These are phyloP conservation scores for Chiridota heheva DNA, from an alignment of 35 echinoderm and acorn worm species.

Conservation along the genomic window DNA sequence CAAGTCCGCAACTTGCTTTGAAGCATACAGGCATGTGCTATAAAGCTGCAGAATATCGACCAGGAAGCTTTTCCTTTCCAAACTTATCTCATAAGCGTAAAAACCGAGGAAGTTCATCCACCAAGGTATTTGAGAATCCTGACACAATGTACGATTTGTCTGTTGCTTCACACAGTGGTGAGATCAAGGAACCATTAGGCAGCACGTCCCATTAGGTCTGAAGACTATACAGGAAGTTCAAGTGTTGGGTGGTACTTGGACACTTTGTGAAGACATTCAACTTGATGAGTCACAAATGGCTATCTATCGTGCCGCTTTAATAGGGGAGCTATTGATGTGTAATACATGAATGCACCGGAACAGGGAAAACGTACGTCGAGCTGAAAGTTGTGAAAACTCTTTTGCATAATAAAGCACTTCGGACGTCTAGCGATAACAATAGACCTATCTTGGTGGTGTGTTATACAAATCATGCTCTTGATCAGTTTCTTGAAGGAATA, in stretches of 20 bases:
- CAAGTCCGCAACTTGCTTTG: conserved; percentile 85
- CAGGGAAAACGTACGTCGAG: conserved; percentile 91
- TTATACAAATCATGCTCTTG: conserved; percentile 89
- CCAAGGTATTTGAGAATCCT: conserved; percentile 57
- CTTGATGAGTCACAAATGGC: conserved; percentile 69
- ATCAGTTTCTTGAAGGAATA: conserved; percentile 85
- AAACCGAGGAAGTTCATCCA: not conserved
- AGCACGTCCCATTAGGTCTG: not conserved
- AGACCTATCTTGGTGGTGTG: conserved; percentile 76
- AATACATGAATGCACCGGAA: conserved; percentile 90
- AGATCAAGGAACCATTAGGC: conserved; percentile 1
- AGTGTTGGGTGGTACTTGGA: conserved; percentile 40
- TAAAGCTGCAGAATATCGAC: conserved; percentile 52
- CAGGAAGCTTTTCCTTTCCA: conserved; percentile 50
- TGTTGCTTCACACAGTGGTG: not conserved
- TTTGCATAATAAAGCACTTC: conserved; percentile 28
- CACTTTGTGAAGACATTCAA: conserved; percentile 6
- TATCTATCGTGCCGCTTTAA: conserved; percentile 61
- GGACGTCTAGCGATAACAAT: not conserved
- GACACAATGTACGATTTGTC: conserved; percentile 41
- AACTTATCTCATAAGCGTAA: conserved; percentile 62
- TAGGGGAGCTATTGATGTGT: conserved; percentile 76
- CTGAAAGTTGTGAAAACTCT: conserved; percentile 75
- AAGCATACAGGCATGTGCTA: conserved; percentile 84
- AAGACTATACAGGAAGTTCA: not conserved